Evolutionary conservation across 2,113 vertebrate species (phyloP), one percentile per base, ranked within the genome.

Genomic region (Oxyruncus cristatus): DNA sequence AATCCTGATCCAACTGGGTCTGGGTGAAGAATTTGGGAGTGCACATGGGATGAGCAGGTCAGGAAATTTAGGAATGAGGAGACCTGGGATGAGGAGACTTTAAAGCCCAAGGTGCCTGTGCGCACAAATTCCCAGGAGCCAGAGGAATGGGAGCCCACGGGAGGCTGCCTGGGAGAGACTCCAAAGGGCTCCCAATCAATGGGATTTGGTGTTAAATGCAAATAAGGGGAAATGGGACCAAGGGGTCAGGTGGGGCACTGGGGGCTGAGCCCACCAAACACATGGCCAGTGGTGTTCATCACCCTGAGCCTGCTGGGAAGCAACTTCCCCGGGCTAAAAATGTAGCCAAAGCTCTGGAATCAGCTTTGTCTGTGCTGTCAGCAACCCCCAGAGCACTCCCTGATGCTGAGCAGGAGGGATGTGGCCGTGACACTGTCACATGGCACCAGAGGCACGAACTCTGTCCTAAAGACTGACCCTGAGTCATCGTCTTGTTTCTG

Each of bases 11-110:
- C 49, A 3, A 22, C 3, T 20, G 41, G 24, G 49, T 32, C 79
- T 4, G 26, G 37, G 11, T 0, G 3, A 19, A 6, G 72, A 27
- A 49, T 5, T 15, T 20, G 2, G 71, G 33, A 0, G 6, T 1
- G 42, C 14, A 2, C 1, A 0, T 7, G 68, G n/a, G 58, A 23
- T 1, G 4, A 9, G 65, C 28, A 9, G 65, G 6, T 0, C 11
- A 68, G 42, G 35, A 32, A 32, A 13, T 9, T 2, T 42, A 18
- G 1, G 52, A 13, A 5, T 2, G 5, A 27, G 39, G 23, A 28
- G n/a, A n/a, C n/a, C 3, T 35, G 89, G 79, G 50, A 7, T 0
- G 20, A 50, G 44, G 1, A 35, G 49, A 10, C 23, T 73, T 49
- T 3, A 28, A 35, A 86, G 28, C 53, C 5, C 1, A 4, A 39